These are phyloP conservation scores for Eledona agricola DNA, from an alignment of 2,888 invertebrate species.

Conservation along the genomic window DNA sequence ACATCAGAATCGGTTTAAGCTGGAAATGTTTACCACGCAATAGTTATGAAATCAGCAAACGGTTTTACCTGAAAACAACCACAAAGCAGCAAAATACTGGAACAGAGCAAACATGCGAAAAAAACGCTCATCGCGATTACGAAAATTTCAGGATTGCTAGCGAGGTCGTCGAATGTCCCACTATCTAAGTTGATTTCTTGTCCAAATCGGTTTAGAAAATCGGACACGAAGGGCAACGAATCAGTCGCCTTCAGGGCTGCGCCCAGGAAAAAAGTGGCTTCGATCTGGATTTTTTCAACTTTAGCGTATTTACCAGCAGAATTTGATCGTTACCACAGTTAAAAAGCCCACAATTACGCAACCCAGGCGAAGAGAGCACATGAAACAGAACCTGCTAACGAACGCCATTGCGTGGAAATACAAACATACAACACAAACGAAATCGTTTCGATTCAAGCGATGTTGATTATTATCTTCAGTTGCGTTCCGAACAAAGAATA, in stretches of 20 bases:
- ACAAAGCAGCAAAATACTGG: constrained; percentile 30
- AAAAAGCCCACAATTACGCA: constrained; percentile 31
- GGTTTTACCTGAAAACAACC: constrained; percentile 34
- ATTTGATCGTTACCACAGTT: constrained; percentile 31
- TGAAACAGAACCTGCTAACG: constrained; percentile 36
- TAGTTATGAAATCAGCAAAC: background rate
- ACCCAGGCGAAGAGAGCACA: constrained; percentile 36
- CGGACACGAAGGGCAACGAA: constrained; percentile 2
- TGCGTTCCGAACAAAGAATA: too few relatives aligned
- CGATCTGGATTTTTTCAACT: constrained; percentile 10
- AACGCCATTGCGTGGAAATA: constrained; percentile 32
- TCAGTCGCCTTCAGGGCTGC: background rate
- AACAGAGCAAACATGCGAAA: constrained; percentile 26
- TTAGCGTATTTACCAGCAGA: constrained; percentile 2
- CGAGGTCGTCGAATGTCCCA: constrained; percentile 5
- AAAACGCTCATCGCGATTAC: constrained; percentile 6
- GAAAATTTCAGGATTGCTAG: constrained; percentile 10
- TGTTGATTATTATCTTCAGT: too few relatives aligned
- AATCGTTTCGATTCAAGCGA: too few relatives aligned
- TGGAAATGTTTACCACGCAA: constrained; percentile 3
- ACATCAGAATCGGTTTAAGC: constrained; percentile 26
- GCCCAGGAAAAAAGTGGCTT: constrained; percentile 12
- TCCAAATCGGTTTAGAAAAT: constrained; percentile 3
- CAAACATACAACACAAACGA: too few relatives aligned
- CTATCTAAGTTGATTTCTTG: constrained; percentile 2